Evolutionary conservation across 2,113 vertebrate genomes (phyloP), one percentile per base, ranked within the genome.

Genomic region (Tursiops truncatus): DNA sequence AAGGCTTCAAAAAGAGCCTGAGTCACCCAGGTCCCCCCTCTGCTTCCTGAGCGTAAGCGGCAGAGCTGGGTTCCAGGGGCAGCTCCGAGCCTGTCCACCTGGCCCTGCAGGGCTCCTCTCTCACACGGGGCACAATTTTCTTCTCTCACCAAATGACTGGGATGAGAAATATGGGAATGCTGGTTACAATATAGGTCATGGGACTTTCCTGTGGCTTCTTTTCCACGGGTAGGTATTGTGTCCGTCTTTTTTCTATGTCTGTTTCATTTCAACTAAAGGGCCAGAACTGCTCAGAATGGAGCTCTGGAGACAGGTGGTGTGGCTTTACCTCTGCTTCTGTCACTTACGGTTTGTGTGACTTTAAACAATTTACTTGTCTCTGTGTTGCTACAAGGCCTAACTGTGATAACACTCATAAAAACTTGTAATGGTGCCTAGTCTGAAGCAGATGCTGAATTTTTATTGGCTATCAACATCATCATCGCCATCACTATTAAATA

Each of bases 281-380:
- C 23, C 47, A 17, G 2, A 33, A 14, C 0, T 18, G 36, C 41
- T 88, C 15, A 53, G 44, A 83, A 47, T 3, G 56, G 21, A 67
- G 56, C 47, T 79, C 33, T 82, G 53, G 47, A 80, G 41, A 83
- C 25, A 38, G 8, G 31, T 10, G 3, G 1, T 23, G 38, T 38
- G 88, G 33, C 11, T 23, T 47, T 2, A 28, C 0, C 11, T 80
- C 15, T 47, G 47, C 56, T 53, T 53, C 53, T 53, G 53, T 53
- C 15, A 15, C 53, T 38, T 50, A 63, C 20, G 20, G 20, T 8
- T 82, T 36, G 25, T 33, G 4, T 1, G 3, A 70, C 58, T 26
- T 91, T 67, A 86, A 71, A 77, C 63, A 70, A 62, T 18, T 83
- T 65, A 60, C 58, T 89, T 81, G 38, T 62, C 79, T 89, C 68